Conservation (phyloP, 2,113 vertebrate genomes). For the Apus apus region DNA sequence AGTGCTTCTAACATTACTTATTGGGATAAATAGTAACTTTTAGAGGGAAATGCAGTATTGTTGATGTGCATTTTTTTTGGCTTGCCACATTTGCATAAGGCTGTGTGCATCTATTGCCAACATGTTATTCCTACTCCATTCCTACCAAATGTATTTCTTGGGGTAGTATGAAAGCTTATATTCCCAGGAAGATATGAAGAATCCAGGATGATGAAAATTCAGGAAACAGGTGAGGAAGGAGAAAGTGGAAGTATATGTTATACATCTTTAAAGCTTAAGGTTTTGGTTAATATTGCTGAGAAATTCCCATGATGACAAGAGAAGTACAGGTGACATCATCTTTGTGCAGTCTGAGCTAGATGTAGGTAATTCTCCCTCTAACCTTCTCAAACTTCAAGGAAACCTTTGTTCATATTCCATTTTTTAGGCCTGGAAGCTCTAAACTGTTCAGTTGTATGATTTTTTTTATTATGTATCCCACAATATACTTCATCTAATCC, state of each 20-base stretch:
- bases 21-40: not conserved
- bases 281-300: not conserved
- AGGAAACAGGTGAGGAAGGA: not conserved
- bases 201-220: not conserved
- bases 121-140: not conserved
- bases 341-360: not conserved
- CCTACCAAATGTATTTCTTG: not conserved
- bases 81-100: not conserved
- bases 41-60: not conserved
- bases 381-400: not conserved
- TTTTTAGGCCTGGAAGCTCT: not conserved
- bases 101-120: not conserved
- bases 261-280: not conserved
- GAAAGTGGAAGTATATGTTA: not conserved
- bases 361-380: not conserved
- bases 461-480: not conserved
- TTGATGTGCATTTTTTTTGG: not conserved
- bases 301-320: not conserved
- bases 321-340: not conserved
- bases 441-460: not conserved
- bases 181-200: not conserved
- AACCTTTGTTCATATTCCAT: fast-evolving
- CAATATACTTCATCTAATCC: not conserved
- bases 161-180: not conserved
- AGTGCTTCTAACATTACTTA: not conserved